Evolutionary conservation across 1,140 invertebrate genomes (phyloP), one percentile per base, ranked within the genome.

Genomic region (Drosophila rhopaloa): DNA sequence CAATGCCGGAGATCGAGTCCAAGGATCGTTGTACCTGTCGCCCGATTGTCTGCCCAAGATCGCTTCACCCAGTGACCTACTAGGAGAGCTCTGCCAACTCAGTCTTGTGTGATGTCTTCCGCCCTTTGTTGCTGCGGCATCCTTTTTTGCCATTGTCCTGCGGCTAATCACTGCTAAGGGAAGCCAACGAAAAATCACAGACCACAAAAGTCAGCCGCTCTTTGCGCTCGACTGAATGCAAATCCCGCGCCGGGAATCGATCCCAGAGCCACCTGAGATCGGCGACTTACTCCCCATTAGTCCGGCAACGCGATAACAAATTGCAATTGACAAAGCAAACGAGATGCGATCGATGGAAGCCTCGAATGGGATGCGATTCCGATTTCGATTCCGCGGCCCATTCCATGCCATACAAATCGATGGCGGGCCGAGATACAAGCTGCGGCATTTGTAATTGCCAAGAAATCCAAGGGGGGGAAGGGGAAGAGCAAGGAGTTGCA

Each of bases 251-350:
- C 43, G 58, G 68, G 63, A 77, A 63, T 55, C 55, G 50, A 70
- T 65, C 46, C 65, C 61, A 29, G 16, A 38, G 57, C 66, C 44
- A 62, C 53, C 66, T 72, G 66, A 77, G 75, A 72, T 44, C 53
- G 41, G 50, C 16, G 51, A 65, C 53, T 41, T 63, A 67, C 51
- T 51, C 32, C 70, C 68, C 70, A 53, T 63, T 71, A 79, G 77
- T 63, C 53, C 75, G 48, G 63, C 58, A 71, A 76, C 66, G 58
- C 68, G 81, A 86, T 90, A 91, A 91, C 84, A 91, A 91, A 91
- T 91, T 91, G 90, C 90, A 91, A 90, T 90, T 91, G 90, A 91
- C 90, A 91, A 91, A 80, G 70, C 55, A 76, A 79, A 62, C 59
- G 70, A 46, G 47, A 65, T 61, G 70, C 56, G 55, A 59, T 72